Evolutionary conservation across 2,113 vertebrate species (phyloP).

Genomic region (Fulica atra): DNA sequence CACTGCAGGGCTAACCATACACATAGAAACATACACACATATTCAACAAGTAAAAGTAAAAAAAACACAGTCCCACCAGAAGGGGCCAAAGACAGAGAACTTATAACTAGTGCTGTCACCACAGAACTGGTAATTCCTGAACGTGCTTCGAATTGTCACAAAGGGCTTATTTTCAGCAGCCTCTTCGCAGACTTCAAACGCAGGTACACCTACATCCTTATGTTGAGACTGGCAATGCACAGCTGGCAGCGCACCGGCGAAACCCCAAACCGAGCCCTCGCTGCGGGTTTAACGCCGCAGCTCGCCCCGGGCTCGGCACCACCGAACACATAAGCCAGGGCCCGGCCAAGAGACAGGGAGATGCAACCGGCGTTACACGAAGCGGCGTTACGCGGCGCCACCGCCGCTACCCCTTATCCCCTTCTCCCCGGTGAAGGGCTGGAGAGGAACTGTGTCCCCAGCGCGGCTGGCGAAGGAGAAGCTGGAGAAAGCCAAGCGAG

Average conservation of each 20-base stretch:
- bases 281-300: accelerated
- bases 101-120: background rate
- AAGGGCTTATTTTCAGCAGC: background rate
- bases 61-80: background rate
- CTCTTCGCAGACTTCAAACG: background rate
- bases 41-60: background rate
- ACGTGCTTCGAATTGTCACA: background rate
- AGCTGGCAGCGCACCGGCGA: background rate
- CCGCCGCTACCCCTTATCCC: background rate
- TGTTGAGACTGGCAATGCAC: accelerated
- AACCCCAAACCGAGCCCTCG: background rate
- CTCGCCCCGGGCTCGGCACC: background rate
- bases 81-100: background rate
- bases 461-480: background rate
- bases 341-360: background rate
- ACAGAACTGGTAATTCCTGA: background rate
- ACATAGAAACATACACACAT: accelerated
- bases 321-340: background rate
- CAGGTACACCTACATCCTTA: accelerated
- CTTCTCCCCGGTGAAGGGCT: background rate
- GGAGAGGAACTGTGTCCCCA: background rate
- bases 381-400: background rate
- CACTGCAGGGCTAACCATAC: background rate
- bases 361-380: background rate
- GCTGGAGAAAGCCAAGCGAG: background rate